These are phyloP conservation scores for Ganaspis sp. DNA, from an alignment of 1,140 invertebrate species.

Conservation along the genomic window DNA sequence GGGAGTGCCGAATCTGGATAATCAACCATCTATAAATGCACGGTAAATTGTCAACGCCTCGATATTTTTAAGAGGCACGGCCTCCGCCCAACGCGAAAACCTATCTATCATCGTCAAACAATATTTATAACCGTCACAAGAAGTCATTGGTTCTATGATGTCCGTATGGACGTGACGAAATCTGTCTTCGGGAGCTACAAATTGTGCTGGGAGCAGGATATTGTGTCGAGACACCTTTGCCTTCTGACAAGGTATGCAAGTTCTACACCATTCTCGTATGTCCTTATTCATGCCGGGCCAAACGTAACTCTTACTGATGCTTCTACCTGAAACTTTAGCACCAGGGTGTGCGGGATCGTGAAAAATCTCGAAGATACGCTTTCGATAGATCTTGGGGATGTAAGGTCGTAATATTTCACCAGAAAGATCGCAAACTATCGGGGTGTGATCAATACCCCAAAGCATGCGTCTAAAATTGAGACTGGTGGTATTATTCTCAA, in stretches of 20 bases:
- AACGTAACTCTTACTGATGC: conserved; percentile 10
- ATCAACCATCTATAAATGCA: conserved; percentile 61
- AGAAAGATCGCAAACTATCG: not conserved
- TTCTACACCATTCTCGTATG: conserved; percentile 33
- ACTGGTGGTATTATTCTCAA: too few species aligned
- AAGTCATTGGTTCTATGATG: conserved; percentile 72
- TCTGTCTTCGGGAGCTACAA: conserved; percentile 24
- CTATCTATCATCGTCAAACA: conserved; percentile 70
- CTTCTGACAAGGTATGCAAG: conserved; percentile 49
- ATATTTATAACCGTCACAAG: conserved; percentile 60
- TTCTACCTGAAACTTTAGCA: not conserved
- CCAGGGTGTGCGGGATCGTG: conserved; percentile 1
- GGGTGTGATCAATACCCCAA: not conserved
- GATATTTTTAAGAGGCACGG: conserved; percentile 62
- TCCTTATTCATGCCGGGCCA: conserved; percentile 44
- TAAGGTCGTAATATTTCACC: conserved; percentile 1
- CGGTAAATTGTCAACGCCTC: conserved; percentile 54
- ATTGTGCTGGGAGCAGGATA: not conserved
- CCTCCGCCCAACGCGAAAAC: conserved; percentile 72
- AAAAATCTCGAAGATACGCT: conserved; percentile 5
- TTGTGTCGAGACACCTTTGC: conserved; percentile 48
- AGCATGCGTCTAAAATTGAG: too few species aligned
- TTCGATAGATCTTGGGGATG: not conserved
- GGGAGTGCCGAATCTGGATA: conserved; percentile 46
- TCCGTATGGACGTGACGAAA: conserved; percentile 74